These are phyloP conservation scores for Lepeophtheirus nordmannii DNA, from an alignment of 2,888 invertebrate species.

Conservation along the genomic window DNA sequence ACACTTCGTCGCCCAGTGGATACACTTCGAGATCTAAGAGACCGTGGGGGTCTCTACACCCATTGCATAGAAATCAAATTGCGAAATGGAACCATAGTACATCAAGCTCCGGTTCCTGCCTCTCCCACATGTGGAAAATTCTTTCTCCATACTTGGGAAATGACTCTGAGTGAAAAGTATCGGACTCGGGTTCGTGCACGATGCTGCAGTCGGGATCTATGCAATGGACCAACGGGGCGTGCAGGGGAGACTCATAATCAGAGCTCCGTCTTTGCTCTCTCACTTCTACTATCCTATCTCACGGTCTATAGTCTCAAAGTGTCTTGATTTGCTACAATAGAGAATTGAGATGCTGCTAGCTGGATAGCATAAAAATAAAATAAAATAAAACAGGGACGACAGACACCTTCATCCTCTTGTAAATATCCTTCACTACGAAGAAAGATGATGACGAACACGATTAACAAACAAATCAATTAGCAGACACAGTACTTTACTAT, in stretches of 20 bases:
- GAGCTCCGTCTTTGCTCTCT: not conserved
- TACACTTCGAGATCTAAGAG: conserved; percentile 12
- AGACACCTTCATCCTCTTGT: too few relatives aligned
- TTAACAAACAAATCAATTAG: too few relatives aligned
- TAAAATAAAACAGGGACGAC: too few relatives aligned
- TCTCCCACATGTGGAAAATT: not conserved
- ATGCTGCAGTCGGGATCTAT: conserved; percentile 7
- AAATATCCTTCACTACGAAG: too few relatives aligned
- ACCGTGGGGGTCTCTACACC: conserved; percentile 15
- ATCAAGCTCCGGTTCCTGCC: conserved; percentile 11
- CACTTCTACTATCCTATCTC: not conserved
- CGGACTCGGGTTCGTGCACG: not conserved
- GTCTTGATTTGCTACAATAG: too few relatives aligned
- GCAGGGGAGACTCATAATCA: not conserved
- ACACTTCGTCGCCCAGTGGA: conserved; percentile 10
- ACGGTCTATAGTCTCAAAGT: not conserved
- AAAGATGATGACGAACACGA: too few relatives aligned
- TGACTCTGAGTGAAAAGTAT: not conserved
- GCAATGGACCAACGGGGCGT: conserved; percentile 5
- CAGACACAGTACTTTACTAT: too few relatives aligned
- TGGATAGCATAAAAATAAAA: too few relatives aligned
- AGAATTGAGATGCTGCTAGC: too few relatives aligned
- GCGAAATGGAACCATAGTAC: conserved; percentile 16
- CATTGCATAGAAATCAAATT: conserved; percentile 14
- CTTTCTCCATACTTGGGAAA: not conserved